Base-by-base conservation (phyloP, 2,113 vertebrate genomes). In the Argyrosomus japonicus region DNA sequence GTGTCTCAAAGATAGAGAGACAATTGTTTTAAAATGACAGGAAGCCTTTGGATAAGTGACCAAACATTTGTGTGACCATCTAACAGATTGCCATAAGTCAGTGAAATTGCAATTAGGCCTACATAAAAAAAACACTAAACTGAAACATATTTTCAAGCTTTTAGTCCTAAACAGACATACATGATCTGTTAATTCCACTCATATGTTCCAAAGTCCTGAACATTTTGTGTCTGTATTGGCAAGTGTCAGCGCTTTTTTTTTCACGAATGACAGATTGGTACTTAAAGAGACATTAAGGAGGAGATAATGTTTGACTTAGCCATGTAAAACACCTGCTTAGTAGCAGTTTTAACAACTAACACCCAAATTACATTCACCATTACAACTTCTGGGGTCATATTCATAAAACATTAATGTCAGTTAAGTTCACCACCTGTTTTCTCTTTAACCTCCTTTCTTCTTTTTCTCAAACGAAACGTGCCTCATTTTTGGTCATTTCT, bases 401-500 rank as follows among this genome's bases (percentile, higher is more conserved):
- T 89, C 92, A 93, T 94, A 93, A 94, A 94, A 93, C 79, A 92
- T 93, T 91, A 91, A 87, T 88, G 86, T 91, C 85, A 93, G 88
- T 87, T 91, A 90, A 91, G 83, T 90, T 90, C 70, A 90, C 85
- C 93, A 93, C 86, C 90, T 95, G 92, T 89, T 93, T 86, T 79
- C 68, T 77, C 71, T 77, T 48, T 12, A 68, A 75, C 68, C 56
- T 75, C 79, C 64, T 87, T 89, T 90, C 79, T 85, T 89, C 75
- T 77, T 43, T 43, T 65, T 77, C 82, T 67, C 50, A 75, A 88
- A 87, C 75, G 83, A 90, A 92, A 82, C 86, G 57, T 74, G 61
- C 60, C 87, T 87, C 53, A 79, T 81, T 83, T 89, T 87, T 74
- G 57, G 75, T 65, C 48, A 91, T 87, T 84, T 53, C 77, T 84